These are phyloP conservation scores for Mustela nigripes DNA, from an alignment of 2,113 vertebrate species.

Conservation along the genomic window DNA sequence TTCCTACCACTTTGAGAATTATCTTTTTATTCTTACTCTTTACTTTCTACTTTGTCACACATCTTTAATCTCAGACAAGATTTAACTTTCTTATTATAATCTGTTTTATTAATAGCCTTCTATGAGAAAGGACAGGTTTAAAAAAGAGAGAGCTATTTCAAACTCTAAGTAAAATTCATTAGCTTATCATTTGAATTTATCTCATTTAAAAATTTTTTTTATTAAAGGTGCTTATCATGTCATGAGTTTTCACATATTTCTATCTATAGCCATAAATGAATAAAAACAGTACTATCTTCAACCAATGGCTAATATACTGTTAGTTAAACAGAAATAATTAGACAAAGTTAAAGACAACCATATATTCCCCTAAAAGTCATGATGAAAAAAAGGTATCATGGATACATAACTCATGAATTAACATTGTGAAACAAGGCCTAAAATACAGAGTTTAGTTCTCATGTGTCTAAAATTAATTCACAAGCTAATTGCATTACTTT, in stretches of 20 bases:
- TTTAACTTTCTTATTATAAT: conserved; percentile 57
- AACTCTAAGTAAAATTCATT: conserved; percentile 53
- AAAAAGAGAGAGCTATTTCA: not conserved
- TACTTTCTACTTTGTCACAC: conserved; percentile 38
- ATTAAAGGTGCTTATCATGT: not conserved
- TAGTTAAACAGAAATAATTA: not conserved
- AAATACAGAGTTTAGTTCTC: not conserved
- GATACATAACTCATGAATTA: not conserved
- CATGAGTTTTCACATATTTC: not conserved
- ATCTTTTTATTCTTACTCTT: conserved; percentile 47
- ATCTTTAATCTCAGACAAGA: conserved; percentile 50
- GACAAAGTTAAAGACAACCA: not conserved
- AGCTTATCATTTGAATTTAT: conserved; percentile 19
- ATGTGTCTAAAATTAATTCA: not conserved
- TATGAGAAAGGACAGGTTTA: not conserved
- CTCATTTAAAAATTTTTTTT: not conserved
- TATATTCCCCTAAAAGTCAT: not conserved
- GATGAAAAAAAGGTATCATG: not conserved
- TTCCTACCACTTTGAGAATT: not conserved
- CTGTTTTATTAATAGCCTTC: conserved; percentile 58
- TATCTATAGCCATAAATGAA: not conserved
- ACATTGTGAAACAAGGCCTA: not conserved
- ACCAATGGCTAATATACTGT: not conserved
- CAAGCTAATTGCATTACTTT: not conserved
- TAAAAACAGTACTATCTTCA: not conserved